These are phyloP conservation scores for Raja brachyura DNA, from an alignment of 2,113 vertebrate species.

Conservation along the genomic window DNA sequence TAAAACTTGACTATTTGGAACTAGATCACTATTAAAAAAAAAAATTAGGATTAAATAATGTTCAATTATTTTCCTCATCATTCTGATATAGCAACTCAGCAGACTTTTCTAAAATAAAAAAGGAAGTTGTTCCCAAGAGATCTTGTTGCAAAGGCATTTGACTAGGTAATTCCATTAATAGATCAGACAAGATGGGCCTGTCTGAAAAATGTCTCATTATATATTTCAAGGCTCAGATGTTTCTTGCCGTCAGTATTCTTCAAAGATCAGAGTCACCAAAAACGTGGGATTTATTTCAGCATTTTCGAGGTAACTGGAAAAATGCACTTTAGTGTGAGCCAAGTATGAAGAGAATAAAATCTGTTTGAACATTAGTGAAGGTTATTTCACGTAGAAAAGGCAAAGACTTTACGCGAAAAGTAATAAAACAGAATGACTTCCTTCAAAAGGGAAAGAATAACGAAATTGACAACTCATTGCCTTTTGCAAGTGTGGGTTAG, in stretches of 20 bases:
- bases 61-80: not conserved
- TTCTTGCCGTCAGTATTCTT: not conserved
- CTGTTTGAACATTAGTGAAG: not conserved
- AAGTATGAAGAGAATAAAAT: not conserved
- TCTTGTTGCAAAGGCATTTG: not conserved
- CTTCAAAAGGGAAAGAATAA: not conserved
- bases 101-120: not conserved
- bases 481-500: not conserved
- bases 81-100: not conserved
- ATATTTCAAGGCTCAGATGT: not conserved
- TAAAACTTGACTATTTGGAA: not conserved
- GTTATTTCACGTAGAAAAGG: not conserved
- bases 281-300: not conserved
- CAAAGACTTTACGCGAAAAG: not conserved
- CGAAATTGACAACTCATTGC: not conserved
- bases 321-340: not conserved
- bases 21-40: not conserved
- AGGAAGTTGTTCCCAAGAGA: not conserved
- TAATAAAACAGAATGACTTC: slow-evolving; percentile 3
- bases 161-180: not conserved
- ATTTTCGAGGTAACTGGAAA: not conserved
- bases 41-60: not conserved
- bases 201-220: not conserved
- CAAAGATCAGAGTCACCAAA: not conserved
- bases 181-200: not conserved